Evolutionary conservation across 2,113 vertebrate genomes (phyloP).

Genomic region (Plecturocebus donacophilus): DNA sequence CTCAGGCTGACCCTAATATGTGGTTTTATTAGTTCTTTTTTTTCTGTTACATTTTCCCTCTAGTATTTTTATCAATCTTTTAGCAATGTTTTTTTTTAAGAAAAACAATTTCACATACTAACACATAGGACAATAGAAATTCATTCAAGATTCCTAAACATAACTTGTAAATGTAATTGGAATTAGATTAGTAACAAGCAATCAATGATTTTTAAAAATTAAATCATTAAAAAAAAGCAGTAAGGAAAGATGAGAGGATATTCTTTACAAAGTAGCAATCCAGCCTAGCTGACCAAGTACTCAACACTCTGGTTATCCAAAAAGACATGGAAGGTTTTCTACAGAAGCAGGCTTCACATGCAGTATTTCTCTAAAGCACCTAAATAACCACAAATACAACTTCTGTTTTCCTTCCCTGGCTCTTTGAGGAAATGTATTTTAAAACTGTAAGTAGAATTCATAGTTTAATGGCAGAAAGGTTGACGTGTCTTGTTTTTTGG

Average conservation of each 20-base stretch:
- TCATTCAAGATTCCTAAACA: slow-evolving; percentile 1
- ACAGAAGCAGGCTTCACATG: neutral
- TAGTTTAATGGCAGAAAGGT: neutral
- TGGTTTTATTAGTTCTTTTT: neutral
- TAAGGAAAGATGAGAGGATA: neutral
- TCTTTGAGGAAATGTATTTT: neutral
- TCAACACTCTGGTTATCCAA: neutral
- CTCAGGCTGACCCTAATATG: neutral
- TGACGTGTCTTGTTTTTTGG: neutral
- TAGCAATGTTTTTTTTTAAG: neutral
- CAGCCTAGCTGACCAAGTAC: neutral
- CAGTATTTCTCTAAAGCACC: neutral
- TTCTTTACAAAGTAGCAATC: neutral
- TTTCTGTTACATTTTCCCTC: neutral
- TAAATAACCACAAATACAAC: neutral
- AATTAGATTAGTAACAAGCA: neutral
- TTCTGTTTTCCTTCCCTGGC: neutral
- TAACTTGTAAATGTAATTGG: neutral
- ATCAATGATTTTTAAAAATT: neutral
- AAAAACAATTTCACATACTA: neutral
- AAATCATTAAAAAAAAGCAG: neutral
- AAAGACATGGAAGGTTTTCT: neutral
- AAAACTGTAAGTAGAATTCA: neutral
- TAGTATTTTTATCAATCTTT: neutral
- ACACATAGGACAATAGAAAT: neutral